Percentiles rank a stretch among this genome's conserved stretches.
These are phyloP conservation scores for Atherix ibis DNA, from an alignment of 2,888 invertebrate species.

Conservation along the genomic window DNA sequence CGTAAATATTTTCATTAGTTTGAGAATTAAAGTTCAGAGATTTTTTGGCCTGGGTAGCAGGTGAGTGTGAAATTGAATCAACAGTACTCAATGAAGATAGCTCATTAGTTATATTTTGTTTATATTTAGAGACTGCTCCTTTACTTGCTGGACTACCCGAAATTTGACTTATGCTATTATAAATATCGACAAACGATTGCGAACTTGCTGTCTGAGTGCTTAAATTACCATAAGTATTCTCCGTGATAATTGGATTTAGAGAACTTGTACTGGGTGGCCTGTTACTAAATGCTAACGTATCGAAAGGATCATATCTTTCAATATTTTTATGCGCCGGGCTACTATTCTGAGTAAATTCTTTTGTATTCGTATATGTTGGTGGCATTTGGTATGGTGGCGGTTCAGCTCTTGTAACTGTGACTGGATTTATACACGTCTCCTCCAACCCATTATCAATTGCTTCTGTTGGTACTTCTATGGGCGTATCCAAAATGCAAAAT, in stretches of 20 bases:
- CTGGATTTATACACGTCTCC: neutral
- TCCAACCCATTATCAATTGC: neutral
- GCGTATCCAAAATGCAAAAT: constrained; percentile 51
- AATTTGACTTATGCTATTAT: constrained; percentile 5
- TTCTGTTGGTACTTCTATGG: constrained; percentile 48
- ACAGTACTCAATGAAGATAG: neutral
- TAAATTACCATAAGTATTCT: constrained; percentile 8
- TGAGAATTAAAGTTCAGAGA: constrained; percentile 5
- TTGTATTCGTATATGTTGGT: constrained; percentile 38
- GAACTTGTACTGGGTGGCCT: neutral
- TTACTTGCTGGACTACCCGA: constrained; percentile 6
- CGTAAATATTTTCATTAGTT: neutral
- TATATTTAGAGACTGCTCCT: constrained; percentile 12
- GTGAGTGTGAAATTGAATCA: neutral
- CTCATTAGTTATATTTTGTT: constrained; percentile 2
- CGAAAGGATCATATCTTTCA: constrained; percentile 45
- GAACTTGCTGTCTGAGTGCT: neutral
- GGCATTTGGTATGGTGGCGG: constrained; percentile 40
- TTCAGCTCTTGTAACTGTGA: constrained; percentile 15
- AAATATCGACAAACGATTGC: constrained; percentile 6
- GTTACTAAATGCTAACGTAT: constrained; percentile 44
- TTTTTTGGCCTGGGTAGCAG: constrained; percentile 3
- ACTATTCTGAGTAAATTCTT: constrained; percentile 21
- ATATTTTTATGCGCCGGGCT: constrained; percentile 9
- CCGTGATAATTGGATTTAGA: neutral